Percentiles rank a stretch among this genome's conserved stretches.
phyloP scores from a whole-genome alignment of 2,888 invertebrate genomes.

The Tupiocoris notatus region DNA sequence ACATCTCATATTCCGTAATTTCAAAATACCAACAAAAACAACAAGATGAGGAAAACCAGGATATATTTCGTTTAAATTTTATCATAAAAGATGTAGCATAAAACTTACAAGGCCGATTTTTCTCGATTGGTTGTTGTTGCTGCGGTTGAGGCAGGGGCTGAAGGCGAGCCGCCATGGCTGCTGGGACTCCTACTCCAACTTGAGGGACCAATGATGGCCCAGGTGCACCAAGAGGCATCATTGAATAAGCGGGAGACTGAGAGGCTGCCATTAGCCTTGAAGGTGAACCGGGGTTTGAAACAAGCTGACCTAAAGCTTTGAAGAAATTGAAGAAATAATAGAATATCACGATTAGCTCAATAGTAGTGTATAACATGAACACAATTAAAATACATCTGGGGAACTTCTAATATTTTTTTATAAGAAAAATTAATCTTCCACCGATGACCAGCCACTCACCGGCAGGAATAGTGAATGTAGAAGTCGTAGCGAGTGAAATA shows the following conservation, averaged over 20 bases:
- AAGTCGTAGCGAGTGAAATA: conserved; percentile 45
- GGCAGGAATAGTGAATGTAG: conserved; percentile 46
- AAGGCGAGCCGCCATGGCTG: conserved; percentile 63
- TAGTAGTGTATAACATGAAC: too few species aligned
- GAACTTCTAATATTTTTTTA: neutral
- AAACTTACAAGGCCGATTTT: conserved; percentile 50
- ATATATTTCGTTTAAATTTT: neutral
- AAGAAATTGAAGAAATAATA: neutral
- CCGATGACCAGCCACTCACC: conserved; percentile 25
- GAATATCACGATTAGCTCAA: too few species aligned
- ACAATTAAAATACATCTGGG: too few species aligned
- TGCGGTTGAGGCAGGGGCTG: conserved; percentile 51
- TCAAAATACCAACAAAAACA: too few species aligned
- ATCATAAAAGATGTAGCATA: too few species aligned
- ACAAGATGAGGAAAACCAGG: too few species aligned
- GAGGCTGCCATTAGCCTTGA: conserved; percentile 69
- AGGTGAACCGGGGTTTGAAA: conserved; percentile 80
- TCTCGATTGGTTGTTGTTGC: conserved; percentile 48
- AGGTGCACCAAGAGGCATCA: conserved; percentile 59
- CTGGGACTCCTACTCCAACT: conserved; percentile 54
- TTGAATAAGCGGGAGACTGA: conserved; percentile 63
- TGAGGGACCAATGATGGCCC: conserved; percentile 50
- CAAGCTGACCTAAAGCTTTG: conserved; percentile 61
- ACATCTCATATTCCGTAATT: too few species aligned
- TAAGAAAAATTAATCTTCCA: neutral